A percentile compares a stretch with the other conserved stretches of the same genome.
Conservation (phyloP, 2,888 invertebrate species). For the Eucera pruinosa region DNA sequence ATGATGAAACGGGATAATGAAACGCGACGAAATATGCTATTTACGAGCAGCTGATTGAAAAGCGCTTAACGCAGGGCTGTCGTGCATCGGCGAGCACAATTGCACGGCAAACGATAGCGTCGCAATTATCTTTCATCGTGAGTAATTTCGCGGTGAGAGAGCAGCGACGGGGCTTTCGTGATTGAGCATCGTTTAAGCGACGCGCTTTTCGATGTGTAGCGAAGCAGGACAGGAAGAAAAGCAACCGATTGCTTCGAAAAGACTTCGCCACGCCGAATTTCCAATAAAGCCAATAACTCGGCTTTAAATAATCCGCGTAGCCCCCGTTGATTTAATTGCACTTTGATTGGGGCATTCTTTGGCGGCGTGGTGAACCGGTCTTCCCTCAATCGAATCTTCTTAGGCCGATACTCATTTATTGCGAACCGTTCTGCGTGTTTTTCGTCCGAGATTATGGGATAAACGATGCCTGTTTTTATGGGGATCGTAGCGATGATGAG, state of each 20-base stretch:
- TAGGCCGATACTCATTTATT: conserved; percentile 36
- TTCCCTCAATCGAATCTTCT: conserved; percentile 34
- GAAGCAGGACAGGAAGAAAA: conserved; percentile 27
- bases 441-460: not conserved
- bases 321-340: conserved; percentile 64
- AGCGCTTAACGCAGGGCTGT: conserved; percentile 55
- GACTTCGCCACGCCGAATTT: conserved; percentile 61
- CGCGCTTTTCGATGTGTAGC: conserved; percentile 21
- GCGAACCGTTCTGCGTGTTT: conserved; percentile 29
- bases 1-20: conserved; percentile 25
- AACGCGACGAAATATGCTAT: conserved; percentile 30
- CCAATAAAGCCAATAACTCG: conserved; percentile 70
- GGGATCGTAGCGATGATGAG: not conserved
- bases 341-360: conserved; percentile 67
- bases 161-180: conserved; percentile 26
- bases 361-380: conserved; percentile 47
- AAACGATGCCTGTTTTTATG: conserved; percentile 12
- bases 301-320: conserved; percentile 56
- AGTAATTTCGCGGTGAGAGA: conserved; percentile 56
- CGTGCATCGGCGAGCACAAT: conserved; percentile 27
- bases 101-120: conserved; percentile 46
- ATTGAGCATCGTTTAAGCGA: conserved; percentile 28
- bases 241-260: conserved; percentile 53
- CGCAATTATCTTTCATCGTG: conserved; percentile 67
- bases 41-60: conserved; percentile 51